Evolutionary conservation across 2,888 invertebrate species (phyloP).

Genomic region (Allolobophora icterica): DNA sequence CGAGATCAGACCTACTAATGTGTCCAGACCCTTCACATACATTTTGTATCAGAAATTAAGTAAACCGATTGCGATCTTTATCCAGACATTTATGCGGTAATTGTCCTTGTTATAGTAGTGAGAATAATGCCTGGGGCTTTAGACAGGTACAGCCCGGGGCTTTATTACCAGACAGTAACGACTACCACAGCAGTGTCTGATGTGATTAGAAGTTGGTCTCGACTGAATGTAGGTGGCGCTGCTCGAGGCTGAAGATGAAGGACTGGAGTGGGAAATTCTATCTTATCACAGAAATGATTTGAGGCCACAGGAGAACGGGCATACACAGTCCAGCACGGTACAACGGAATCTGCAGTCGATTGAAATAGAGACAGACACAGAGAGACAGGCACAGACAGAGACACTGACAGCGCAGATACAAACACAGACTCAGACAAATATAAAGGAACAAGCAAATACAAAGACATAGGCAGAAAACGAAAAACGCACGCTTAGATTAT

Average conservation of each 20-base stretch:
- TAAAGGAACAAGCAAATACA: not conserved
- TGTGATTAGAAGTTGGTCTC: not conserved
- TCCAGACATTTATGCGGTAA: not conserved
- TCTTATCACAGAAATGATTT: not conserved
- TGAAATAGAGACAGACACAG: not conserved
- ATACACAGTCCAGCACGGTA: not conserved
- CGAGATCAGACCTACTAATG: not conserved
- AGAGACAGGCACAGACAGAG: not conserved
- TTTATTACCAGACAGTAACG: not conserved
- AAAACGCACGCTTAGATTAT: not conserved
- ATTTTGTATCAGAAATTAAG: not conserved
- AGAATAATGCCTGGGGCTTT: too few relatives aligned
- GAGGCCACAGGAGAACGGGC: not conserved
- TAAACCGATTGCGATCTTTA: not conserved
- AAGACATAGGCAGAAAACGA: not conserved
- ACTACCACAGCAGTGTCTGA: not conserved
- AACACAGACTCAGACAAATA: not conserved
- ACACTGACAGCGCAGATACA: not conserved
- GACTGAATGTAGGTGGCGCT: too few relatives aligned
- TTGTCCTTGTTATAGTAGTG: not conserved
- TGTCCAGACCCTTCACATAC: not conserved
- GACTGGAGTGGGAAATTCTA: not conserved
- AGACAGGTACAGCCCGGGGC: not conserved
- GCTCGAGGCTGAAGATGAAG: not conserved
- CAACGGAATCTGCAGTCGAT: not conserved